These are phyloP conservation scores for Trichonephila inaurata DNA, from an alignment of 1,140 invertebrate genomes.

Conservation along the genomic window DNA sequence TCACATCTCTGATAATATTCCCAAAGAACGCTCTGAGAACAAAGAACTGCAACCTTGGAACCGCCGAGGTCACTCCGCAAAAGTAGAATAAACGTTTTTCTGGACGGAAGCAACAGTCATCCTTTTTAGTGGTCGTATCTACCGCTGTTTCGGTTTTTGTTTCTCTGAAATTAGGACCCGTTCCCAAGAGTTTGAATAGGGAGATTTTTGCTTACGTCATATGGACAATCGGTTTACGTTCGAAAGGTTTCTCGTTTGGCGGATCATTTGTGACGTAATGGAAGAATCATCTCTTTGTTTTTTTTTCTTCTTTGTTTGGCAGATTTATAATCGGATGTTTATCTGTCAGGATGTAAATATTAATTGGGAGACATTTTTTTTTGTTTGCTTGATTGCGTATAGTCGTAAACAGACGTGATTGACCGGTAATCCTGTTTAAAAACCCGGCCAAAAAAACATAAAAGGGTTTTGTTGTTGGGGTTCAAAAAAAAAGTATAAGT, in stretches of 20 bases:
- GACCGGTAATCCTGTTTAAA: too few relatives aligned
- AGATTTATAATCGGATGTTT: background rate
- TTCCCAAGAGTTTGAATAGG: background rate
- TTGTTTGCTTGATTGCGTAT: background rate
- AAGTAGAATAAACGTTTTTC: slow-evolving; percentile 18
- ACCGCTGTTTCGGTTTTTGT: background rate
- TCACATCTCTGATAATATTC: slow-evolving; percentile 11
- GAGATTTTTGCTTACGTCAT: background rate
- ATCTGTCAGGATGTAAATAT: background rate
- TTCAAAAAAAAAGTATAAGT: too few relatives aligned
- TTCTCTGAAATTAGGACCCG: background rate
- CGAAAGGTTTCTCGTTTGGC: background rate
- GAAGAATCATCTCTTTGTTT: background rate
- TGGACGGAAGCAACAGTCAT: slow-evolving; percentile 25
- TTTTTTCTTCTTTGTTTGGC: background rate
- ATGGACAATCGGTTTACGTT: background rate
- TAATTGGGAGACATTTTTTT: background rate
- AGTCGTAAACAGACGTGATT: too few relatives aligned
- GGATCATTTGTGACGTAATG: background rate
- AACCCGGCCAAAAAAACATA: too few relatives aligned
- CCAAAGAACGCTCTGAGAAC: background rate
- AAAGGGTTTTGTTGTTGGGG: background rate
- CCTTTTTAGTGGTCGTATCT: background rate
- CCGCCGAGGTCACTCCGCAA: background rate
- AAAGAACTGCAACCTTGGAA: slow-evolving; percentile 4